These are phyloP conservation scores for Amorpha juglandis DNA, from an alignment of 2,888 invertebrate species.

Conservation along the genomic window DNA sequence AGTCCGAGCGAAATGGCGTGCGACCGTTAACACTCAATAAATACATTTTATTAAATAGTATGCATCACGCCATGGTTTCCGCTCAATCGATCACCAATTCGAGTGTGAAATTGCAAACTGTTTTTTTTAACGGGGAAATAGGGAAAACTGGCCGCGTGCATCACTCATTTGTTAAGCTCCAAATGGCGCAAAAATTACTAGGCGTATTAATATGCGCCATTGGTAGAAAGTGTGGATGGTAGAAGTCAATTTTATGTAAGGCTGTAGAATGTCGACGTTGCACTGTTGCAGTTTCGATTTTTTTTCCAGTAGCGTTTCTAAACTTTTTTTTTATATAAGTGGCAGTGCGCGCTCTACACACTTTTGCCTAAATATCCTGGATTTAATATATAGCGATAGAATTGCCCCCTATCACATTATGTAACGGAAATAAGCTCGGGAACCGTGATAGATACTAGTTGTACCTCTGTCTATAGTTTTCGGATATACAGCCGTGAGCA, in stretches of 20 bases:
- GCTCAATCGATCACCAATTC: conserved; percentile 22
- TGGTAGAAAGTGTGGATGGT: conserved; percentile 21
- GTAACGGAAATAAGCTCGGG: too few species aligned
- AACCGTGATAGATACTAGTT: too few species aligned
- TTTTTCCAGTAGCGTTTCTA: too few species aligned
- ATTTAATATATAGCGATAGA: too few species aligned
- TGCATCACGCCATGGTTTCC: conserved; percentile 14
- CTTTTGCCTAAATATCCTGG: too few species aligned
- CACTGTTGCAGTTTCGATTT: too few species aligned
- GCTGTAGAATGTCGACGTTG: too few species aligned
- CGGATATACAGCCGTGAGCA: too few species aligned
- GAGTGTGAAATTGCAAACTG: conserved; percentile 26
- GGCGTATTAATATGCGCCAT: conserved; percentile 10
- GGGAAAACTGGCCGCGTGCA: conserved; percentile 1
- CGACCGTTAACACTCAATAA: conserved; percentile 12
- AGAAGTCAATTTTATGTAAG: background rate
- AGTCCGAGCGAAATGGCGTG: background rate
- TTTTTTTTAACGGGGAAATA: conserved; percentile 21
- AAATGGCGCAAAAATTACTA: conserved; percentile 22
- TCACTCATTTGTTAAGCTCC: conserved; percentile 28
- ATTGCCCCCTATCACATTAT: too few species aligned
- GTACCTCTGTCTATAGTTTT: too few species aligned
- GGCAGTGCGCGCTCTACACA: too few species aligned
- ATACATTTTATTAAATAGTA: conserved; percentile 19
- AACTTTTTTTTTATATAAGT: too few species aligned